Evolutionary conservation across 2,797 vertebrate genomes (phyloP).

Genomic region (Sebastes minor): DNA sequence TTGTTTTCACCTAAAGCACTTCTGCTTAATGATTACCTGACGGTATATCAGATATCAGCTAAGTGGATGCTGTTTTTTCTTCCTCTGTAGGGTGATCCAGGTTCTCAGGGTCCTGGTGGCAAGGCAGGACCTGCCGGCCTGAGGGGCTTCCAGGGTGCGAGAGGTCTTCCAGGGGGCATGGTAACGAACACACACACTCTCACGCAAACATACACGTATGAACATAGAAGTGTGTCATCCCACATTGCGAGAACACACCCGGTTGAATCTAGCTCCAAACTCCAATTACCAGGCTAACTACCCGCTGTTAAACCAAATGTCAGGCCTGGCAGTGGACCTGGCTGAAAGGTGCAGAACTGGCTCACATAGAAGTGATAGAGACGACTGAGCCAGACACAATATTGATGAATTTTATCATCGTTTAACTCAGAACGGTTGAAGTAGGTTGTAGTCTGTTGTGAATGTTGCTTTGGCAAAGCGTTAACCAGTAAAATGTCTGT

Average conservation of each 20-base stretch:
- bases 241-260: conserved; percentile 26
- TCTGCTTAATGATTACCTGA: conserved; percentile 5
- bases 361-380: conserved; percentile 4
- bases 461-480: neutral
- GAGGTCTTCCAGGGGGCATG: conserved; percentile 93
- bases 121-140: conserved; percentile 94
- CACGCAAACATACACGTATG: conserved; percentile 4
- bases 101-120: conserved; percentile 88
- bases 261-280: conserved; percentile 47
- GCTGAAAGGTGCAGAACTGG: conserved; percentile 21
- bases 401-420: conserved; percentile 22
- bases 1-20: conserved; percentile 15
- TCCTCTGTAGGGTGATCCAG: conserved; percentile 91
- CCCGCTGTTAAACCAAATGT: conserved; percentile 76
- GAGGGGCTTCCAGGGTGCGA: conserved; percentile 93
- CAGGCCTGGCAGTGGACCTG: conserved; percentile 48
- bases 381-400: conserved; percentile 15
- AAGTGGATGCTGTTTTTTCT: conserved; percentile 4
- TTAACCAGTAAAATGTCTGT: neutral
- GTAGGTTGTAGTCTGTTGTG: neutral
- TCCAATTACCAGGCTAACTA: conserved; percentile 66
- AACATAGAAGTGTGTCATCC: conserved; percentile 10
- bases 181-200: conserved; percentile 75
- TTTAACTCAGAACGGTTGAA: conserved; percentile 5
- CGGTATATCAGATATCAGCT: neutral